These are phyloP conservation scores for Hippocampus zosterae DNA, from an alignment of 2,113 vertebrate genomes.

Conservation along the genomic window DNA sequence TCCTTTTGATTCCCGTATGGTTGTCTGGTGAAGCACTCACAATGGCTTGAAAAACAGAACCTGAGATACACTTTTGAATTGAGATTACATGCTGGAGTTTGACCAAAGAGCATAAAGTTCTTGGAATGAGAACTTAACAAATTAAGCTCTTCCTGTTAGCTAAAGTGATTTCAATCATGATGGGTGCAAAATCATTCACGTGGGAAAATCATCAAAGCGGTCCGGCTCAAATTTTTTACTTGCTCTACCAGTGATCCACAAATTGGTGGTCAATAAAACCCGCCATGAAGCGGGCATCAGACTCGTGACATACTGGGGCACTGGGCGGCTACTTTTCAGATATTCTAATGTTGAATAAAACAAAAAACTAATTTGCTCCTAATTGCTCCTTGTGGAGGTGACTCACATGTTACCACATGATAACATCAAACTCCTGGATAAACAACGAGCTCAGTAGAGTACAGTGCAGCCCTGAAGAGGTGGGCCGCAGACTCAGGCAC, in stretches of 20 bases:
- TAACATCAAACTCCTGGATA: background rate
- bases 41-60: background rate
- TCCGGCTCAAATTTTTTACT: no score
- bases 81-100: conserved; percentile 2
- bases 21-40: background rate
- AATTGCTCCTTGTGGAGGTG: background rate
- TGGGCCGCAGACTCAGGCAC: conserved; percentile 27
- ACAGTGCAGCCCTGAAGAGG: conserved; percentile 20
- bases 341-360: background rate
- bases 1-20: background rate
- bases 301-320: no score
- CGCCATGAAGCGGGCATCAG: no score
- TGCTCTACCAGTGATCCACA: background rate
- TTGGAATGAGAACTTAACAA: background rate
- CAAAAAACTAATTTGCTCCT: background rate
- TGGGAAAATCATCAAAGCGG: no score
- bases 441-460: conserved; percentile 24
- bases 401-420: background rate
- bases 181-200: no score
- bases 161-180: no score
- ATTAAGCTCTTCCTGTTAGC: background rate
- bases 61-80: background rate
- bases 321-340: background rate
- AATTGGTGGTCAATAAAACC: background rate
- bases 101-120: background rate